Base-by-base conservation (phyloP, 2,888 invertebrate genomes). In the Acrocera orbiculus region DNA sequence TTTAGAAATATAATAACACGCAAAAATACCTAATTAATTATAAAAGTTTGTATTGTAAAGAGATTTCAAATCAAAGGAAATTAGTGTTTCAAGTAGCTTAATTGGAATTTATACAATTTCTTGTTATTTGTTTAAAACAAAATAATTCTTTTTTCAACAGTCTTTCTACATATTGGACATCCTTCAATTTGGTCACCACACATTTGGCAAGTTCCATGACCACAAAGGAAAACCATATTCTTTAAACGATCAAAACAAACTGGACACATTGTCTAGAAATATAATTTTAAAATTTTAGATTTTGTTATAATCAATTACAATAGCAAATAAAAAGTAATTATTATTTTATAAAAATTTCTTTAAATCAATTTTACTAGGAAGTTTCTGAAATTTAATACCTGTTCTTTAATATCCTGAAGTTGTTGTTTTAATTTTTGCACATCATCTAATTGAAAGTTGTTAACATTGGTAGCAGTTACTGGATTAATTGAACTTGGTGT, bases 211-310 rank as follows among this genome's bases (percentile, higher is more conserved):
- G 92, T 83, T 45, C 93, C 95, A 61, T 96, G 95, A 5, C 95
- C 95, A 61, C 95, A 95, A 27, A 93, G 70, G 67, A 93, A 95
- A 48, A 93, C 92, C 92, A 96, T 93, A 63, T 96, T 95, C 66
- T 93, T 95, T 51, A 93, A 67, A 20, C 93, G 79, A 64, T 96
- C 95, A 66, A 96, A 69, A 62, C 95, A 96, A 42, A 96, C 92
- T 4, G 95, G 95, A 53, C 95, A 96, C 82, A 92, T 90, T 2
- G 93, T 95, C 90, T 95, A 71, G 4, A 67, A 69, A n/a, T 9
- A 9, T 22, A 4, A 22, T 10, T 10, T 2, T 10, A 8, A 43
- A 17, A 16, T 42, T 27, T 37, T 15, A 28, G 44, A 38, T 28
- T 30, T 23, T 28, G 17, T 19, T 17, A n/a, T n/a, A 34, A 34